Evolutionary conservation across 1,140 invertebrate genomes (phyloP), one percentile per base, ranked within the genome.

Genomic region (Anadara kagoshimensis): DNA sequence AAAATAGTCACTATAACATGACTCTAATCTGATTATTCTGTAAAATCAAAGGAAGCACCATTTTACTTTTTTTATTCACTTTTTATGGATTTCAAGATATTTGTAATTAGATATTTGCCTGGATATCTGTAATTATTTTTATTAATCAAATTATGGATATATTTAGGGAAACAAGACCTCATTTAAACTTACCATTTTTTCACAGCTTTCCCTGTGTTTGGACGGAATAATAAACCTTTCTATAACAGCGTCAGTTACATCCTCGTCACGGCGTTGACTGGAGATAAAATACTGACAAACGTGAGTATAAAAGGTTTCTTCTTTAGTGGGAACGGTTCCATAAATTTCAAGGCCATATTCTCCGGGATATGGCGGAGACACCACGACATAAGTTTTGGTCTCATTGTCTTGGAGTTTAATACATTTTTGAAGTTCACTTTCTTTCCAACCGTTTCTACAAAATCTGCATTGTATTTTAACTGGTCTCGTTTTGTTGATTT

Each of bases 331-430:
- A 63, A 89, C 81, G 80, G 88, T 85, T 18, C 82, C 82, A 76
- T 83, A 88, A 47, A 89, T 80, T 76, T 90, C 88, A 45, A 90
- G 79, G 47, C 86, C 88, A 75, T 89, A 90, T 71, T 90, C 88
- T 26, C 89, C 89, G 22, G 78, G 73, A 22, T 73, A 49, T 16
- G 88, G 88, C 12, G 87, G 72, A 14, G 81, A 67, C 18, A 84
- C 44, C 7, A 29, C 51, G 18, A 75, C 62, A 65, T 66, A 75
- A 4, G 73, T 54, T 16, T 75, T 75, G 4, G 63, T 70, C 14
- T 75, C 73, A 45, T 75, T 70, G 44, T 75, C 73, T 20, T 75
- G 53, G 14, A 75, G 58, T n/a, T 75, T 69, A 5, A 75, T 62
- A 61, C 73, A 75, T 54, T 61, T 70, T 43, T 70, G 73, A 2